Base-by-base conservation (phyloP, 2,113 vertebrate genomes). In the Phylloscopus whistleri region DNA sequence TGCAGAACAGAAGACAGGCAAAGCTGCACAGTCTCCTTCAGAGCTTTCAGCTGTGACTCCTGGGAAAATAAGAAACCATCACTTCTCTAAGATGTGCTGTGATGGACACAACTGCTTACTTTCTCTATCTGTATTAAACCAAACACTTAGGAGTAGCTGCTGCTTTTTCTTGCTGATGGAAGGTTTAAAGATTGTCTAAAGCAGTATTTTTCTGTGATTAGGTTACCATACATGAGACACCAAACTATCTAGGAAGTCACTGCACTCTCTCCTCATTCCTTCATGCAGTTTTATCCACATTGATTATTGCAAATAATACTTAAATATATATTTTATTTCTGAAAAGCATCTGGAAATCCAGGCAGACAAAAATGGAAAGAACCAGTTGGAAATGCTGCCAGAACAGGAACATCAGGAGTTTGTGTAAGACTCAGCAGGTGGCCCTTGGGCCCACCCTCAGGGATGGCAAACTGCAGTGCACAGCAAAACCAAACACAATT, bases 1-100 rank as follows among this genome's bases (percentile, higher is more conserved):
- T 97, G 98, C 89, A 99, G 98, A 82, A 99, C 98, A 0, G 99
- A 98, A 28, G 99, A 98, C 95, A 99, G 98, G 97, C 99, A 99
- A 85, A 99, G 98, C 84, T 99, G 98, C 77, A 99, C 99, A 0
- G 99, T 99, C 95, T 99, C 99, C 97, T 99, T 99, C 98, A 99
- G 97, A 39, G 99, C 99, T 96, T 99, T 99, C 95, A 99, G 96
- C 97, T 99, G 99, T 39, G 99, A 99, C 88, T 99, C 99, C 99
- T 99, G 97, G 13, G 90, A 87, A 87, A 94, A 95, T 6, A 85
- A 90, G 97, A 87, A 95, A 62, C 7, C 35, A 91, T 37, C 44
- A 44, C 17, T 41, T 73, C 39, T 95, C 78, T n/a, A 44, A 48
- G 64, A 52, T 8, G n/a, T 23, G 23, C 76, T 95, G 8, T 31